phyloP scores from a whole-genome alignment of 2,113 vertebrate species.

The Physeter macrocephalus region DNA sequence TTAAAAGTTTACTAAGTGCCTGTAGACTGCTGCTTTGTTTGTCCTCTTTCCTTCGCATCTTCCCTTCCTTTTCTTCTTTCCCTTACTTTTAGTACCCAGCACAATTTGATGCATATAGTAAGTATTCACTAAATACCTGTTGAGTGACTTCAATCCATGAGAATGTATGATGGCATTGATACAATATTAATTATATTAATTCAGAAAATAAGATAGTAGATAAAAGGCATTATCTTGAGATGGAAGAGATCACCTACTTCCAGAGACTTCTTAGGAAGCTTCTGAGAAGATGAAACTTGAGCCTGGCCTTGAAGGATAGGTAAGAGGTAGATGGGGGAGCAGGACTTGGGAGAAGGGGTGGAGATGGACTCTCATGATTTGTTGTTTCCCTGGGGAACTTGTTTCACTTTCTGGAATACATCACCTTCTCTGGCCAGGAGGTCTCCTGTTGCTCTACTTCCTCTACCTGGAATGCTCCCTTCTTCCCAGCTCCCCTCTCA shows the following conservation, averaged over 20 bases:
- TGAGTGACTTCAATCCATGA: neutral
- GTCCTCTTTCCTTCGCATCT: neutral
- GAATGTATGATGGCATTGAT: neutral
- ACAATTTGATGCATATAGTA: neutral
- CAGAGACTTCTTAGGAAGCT: neutral
- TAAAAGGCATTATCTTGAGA: neutral
- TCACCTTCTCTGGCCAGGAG: neutral
- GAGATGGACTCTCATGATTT: neutral
- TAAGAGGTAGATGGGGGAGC: neutral
- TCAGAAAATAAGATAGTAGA: neutral
- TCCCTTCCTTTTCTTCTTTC: neutral
- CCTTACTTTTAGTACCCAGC: neutral
- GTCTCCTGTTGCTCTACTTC: neutral
- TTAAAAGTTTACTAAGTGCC: neutral
- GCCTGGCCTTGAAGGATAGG: neutral
- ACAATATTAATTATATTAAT: neutral
- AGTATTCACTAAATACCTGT: neutral
- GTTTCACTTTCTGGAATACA: neutral
- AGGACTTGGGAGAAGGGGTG: neutral
- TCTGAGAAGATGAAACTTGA: neutral
- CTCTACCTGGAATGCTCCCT: neutral
- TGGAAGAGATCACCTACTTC: neutral
- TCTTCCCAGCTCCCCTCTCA: neutral
- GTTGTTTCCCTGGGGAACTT: neutral
- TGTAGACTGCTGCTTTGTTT: neutral